phyloP scores from a whole-genome alignment of 2,797 vertebrate species.

The Cyprinodon diabolis region DNA sequence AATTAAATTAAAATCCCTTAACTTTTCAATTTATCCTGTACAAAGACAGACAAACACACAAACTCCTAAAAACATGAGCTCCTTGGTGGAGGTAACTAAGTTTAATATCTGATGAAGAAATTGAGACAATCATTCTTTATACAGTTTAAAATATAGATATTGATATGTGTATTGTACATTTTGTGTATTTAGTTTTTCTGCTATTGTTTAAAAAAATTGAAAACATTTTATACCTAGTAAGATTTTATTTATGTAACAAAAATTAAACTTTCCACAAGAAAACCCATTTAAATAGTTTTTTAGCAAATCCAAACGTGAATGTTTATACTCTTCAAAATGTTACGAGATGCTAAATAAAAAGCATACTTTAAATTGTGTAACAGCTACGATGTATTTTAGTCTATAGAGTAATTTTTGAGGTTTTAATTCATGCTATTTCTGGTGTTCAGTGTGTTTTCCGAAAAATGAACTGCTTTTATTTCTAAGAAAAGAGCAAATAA shows the following conservation, averaged over 20 bases:
- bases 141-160: not conserved
- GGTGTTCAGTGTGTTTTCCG: not conserved
- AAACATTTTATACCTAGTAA: too few species aligned
- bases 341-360: not conserved
- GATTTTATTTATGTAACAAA: too few species aligned
- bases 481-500: not conserved
- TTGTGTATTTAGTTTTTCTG: not conserved
- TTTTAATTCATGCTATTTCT: not conserved
- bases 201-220: not conserved
- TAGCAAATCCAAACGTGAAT: not conserved
- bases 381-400: not conserved
- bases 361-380: not conserved
- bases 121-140: not conserved
- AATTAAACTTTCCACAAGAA: not conserved
- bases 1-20: too few species aligned
- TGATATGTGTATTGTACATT: not conserved
- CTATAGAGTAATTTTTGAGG: not conserved
- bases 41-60: too few species aligned
- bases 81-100: too few species aligned
- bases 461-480: not conserved
- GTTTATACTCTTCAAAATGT: not conserved
- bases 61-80: too few species aligned
- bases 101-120: not conserved
- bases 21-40: too few species aligned
- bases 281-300: not conserved